These are phyloP conservation scores for Mionectes macconnelli DNA, from an alignment of 2,113 vertebrate genomes.

Conservation along the genomic window DNA sequence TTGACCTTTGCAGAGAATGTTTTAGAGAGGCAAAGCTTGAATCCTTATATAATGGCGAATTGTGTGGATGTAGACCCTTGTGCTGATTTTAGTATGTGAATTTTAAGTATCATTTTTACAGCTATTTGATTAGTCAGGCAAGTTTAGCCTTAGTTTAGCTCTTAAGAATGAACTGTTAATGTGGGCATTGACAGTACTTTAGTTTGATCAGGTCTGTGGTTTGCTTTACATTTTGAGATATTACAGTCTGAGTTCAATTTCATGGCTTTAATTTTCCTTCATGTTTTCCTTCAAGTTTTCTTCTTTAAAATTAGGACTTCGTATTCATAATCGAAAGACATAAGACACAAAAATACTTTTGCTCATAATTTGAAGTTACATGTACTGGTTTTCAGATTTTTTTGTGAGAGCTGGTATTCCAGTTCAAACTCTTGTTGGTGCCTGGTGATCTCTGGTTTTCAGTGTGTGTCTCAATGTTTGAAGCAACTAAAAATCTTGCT, in stretches of 20 bases:
- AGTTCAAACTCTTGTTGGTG: accelerated
- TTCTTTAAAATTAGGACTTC: not conserved
- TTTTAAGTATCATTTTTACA: not conserved
- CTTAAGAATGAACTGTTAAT: not conserved
- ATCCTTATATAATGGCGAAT: not conserved
- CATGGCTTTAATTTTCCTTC: not conserved
- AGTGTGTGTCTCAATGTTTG: not conserved
- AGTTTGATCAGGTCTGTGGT: not conserved
- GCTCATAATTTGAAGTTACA: not conserved
- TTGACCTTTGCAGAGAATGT: not conserved
- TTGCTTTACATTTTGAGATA: not conserved
- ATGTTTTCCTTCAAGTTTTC: not conserved
- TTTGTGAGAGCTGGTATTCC: not conserved
- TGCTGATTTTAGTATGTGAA: not conserved
- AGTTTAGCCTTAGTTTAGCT: not conserved
- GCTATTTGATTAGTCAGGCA: not conserved
- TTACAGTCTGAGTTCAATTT: not conserved
- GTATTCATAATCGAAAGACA: not conserved
- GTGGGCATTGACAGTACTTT: not conserved
- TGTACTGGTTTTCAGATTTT: not conserved
- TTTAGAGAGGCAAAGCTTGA: not conserved
- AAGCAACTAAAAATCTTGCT: not conserved
- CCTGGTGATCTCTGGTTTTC: not conserved
- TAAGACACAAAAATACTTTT: not conserved
- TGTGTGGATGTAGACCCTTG: not conserved